Percentiles rank a stretch among this genome's conserved stretches.
Conservation (phyloP, 2,113 vertebrate species). For the Calidris pygmaea region DNA sequence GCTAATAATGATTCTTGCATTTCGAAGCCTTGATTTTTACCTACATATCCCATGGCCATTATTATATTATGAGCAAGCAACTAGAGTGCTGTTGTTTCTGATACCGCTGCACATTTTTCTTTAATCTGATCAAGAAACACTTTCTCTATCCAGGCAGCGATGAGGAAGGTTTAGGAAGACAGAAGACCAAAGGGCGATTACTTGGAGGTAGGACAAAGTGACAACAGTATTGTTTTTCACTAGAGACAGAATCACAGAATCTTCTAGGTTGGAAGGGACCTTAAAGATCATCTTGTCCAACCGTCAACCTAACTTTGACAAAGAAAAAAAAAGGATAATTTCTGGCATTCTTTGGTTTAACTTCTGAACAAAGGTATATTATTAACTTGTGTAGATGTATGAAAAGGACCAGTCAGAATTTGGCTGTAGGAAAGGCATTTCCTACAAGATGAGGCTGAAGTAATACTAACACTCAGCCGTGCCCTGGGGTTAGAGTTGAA, state of each 20-base stretch:
- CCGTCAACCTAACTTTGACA: too few relatives aligned
- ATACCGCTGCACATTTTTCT: background rate
- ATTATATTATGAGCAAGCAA: background rate
- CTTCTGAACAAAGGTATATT: background rate
- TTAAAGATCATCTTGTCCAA: too few relatives aligned
- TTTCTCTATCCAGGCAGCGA: slow-evolving; percentile 8
- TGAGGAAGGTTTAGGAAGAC: background rate
- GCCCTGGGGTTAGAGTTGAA: background rate
- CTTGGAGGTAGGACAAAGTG: slow-evolving; percentile 1
- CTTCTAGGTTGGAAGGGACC: too few relatives aligned
- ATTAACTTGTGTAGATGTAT: background rate
- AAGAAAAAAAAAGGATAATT: background rate
- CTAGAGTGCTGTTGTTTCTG: background rate
- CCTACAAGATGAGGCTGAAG: background rate
- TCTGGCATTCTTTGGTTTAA: background rate
- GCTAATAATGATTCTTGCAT: background rate
- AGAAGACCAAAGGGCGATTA: background rate
- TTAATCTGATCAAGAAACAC: background rate
- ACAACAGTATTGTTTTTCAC: background rate
- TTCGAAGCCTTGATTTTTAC: background rate
- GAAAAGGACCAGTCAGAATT: background rate
- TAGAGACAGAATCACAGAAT: too few relatives aligned
- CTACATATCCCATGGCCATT: background rate
- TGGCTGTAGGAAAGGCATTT: background rate
- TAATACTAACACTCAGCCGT: background rate